Evolutionary conservation across 2,888 invertebrate genomes (phyloP).

Genomic region (Lepetodrilus schrolli): DNA sequence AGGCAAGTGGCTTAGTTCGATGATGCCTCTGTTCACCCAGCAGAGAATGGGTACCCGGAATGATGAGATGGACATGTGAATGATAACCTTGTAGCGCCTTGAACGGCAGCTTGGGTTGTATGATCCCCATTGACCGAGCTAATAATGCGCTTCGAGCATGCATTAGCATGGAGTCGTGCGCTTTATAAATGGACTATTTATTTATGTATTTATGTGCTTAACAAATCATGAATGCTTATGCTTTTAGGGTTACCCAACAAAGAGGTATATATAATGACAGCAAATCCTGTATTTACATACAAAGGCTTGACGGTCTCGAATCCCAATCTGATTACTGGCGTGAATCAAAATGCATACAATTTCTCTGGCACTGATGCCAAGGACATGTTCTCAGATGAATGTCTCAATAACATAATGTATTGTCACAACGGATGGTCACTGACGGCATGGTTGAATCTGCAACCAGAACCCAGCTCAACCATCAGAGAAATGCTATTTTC

Average conservation of each 20-base stretch:
- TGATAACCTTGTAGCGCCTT: too few species aligned
- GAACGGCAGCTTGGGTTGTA: too few species aligned
- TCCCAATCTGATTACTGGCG: background rate
- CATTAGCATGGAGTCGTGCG: too few species aligned
- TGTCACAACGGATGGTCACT: conserved; percentile 43
- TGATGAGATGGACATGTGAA: too few species aligned
- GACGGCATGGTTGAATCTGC: conserved; percentile 35
- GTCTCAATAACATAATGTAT: conserved; percentile 37
- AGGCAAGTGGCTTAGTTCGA: too few species aligned
- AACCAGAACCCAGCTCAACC: background rate
- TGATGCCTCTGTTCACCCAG: too few species aligned
- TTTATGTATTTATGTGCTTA: too few species aligned
- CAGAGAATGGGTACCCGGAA: too few species aligned
- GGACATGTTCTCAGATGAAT: conserved; percentile 28
- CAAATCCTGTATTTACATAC: background rate
- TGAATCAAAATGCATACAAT: background rate
- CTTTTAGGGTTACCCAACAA: conserved; percentile 14
- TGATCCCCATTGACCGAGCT: too few species aligned
- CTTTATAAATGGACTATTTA: too few species aligned
- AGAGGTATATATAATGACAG: background rate
- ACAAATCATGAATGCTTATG: too few species aligned
- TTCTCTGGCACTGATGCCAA: background rate
- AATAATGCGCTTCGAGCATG: too few species aligned
- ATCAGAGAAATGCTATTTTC: background rate
- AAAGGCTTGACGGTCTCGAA: background rate